Evolutionary conservation across 2,797 vertebrate species (phyloP).

Genomic region (Coilia nasus): DNA sequence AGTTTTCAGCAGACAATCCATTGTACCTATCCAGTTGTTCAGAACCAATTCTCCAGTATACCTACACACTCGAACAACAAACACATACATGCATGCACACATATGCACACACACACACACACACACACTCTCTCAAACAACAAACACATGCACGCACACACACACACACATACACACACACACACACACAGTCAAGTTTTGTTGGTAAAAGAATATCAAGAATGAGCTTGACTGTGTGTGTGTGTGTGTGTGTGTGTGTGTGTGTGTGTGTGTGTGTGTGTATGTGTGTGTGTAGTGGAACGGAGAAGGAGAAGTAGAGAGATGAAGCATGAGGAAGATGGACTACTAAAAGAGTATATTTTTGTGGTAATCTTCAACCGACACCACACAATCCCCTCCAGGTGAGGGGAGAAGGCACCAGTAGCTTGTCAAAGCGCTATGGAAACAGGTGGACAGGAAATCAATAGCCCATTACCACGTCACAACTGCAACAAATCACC

Average conservation of each 20-base stretch:
- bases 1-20: neutral
- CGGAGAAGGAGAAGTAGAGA: neutral
- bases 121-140: neutral
- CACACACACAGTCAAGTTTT: neutral
- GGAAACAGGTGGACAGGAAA: constrained; percentile 11
- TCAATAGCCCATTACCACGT: constrained; percentile 16
- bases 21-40: neutral
- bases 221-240: constrained; percentile 5
- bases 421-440: neutral
- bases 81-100: neutral
- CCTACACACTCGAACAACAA: neutral
- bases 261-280: neutral
- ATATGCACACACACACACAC: neutral
- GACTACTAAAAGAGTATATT: constrained; percentile 1
- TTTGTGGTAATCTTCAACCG: neutral
- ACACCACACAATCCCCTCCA: neutral
- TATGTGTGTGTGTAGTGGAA: neutral
- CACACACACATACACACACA: constrained; percentile 14
- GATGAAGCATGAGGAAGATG: neutral
- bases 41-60: neutral
- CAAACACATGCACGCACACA: too few relatives aligned
- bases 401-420: neutral
- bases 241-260: constrained; percentile 21
- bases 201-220: neutral
- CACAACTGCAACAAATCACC: constrained; percentile 8